These are phyloP conservation scores for Epinephelus moara DNA, from an alignment of 2,113 vertebrate genomes.

Conservation along the genomic window DNA sequence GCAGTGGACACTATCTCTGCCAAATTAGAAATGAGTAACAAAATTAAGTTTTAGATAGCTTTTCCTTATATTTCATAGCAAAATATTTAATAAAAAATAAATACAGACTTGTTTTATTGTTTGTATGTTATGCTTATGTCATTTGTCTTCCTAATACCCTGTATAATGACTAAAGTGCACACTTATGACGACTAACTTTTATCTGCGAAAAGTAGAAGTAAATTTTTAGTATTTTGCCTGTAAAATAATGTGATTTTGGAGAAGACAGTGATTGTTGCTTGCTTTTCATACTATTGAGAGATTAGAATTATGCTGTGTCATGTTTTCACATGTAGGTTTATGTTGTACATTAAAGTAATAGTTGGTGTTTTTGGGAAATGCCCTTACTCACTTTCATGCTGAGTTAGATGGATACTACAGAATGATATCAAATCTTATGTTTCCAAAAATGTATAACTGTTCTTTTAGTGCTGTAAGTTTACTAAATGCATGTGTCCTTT, in stretches of 20 bases:
- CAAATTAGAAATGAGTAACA: slow-evolving; percentile 70
- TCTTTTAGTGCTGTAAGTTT: background rate
- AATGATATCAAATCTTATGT: no score
- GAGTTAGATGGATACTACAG: no score
- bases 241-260: slow-evolving; percentile 12
- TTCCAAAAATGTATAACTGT: background rate
- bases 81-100: slow-evolving; percentile 9
- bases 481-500: background rate
- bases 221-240: background rate
- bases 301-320: slow-evolving; percentile 1
- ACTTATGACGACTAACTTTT: background rate
- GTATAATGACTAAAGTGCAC: background rate
- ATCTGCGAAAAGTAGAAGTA: background rate
- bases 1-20: slow-evolving; percentile 72
- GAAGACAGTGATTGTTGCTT: background rate
- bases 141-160: background rate
- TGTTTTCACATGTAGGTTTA: background rate
- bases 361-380: slow-evolving; percentile 2
- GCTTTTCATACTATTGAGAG: background rate
- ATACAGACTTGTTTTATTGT: background rate
- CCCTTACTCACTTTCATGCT: no score
- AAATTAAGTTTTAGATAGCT: slow-evolving; percentile 38
- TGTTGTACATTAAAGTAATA: slow-evolving; percentile 6
- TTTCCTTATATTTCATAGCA: slow-evolving; percentile 15
- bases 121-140: slow-evolving; percentile 4